Conservation (phyloP, 2,113 vertebrate species). For the Thamnophis sirtalis region DNA sequence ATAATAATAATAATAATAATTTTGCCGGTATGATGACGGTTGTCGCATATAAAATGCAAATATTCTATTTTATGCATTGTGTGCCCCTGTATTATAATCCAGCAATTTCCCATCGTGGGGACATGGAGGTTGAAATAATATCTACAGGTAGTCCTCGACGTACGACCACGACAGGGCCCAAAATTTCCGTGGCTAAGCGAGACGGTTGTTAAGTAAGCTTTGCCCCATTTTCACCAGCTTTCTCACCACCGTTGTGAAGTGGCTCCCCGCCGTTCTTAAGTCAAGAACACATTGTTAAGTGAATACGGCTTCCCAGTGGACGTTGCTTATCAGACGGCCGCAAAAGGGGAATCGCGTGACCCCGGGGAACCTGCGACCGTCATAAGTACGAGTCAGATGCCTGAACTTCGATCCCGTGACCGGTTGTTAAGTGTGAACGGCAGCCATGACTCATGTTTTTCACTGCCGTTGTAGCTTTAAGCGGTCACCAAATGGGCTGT, state of each 20-base stretch:
- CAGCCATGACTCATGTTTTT: fast-evolving
- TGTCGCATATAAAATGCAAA: background rate
- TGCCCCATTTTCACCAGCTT: no score
- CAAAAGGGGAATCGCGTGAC: background rate
- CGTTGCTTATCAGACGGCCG: background rate
- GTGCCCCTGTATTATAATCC: background rate
- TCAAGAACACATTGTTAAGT: no score
- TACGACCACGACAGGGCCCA: fast-evolving
- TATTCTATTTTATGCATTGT: background rate
- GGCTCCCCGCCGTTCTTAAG: no score
- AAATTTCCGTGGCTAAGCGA: no score
- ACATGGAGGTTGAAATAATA: background rate
- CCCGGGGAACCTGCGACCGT: background rate
- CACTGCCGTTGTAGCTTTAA: background rate
- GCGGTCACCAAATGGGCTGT: background rate
- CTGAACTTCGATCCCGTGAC: background rate
- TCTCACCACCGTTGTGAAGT: no score
- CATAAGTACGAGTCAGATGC: background rate
- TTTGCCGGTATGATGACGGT: background rate
- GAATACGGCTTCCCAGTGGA: no score
- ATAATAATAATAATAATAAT: background rate
- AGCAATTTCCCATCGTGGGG: slow-evolving; percentile 47
- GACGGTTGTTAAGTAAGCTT: no score
- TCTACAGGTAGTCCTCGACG: background rate
- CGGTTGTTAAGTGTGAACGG: background rate